Percentiles rank a stretch among this genome's conserved stretches.
Conservation (phyloP, 1,140 invertebrate species). For the Patella vulgata region DNA sequence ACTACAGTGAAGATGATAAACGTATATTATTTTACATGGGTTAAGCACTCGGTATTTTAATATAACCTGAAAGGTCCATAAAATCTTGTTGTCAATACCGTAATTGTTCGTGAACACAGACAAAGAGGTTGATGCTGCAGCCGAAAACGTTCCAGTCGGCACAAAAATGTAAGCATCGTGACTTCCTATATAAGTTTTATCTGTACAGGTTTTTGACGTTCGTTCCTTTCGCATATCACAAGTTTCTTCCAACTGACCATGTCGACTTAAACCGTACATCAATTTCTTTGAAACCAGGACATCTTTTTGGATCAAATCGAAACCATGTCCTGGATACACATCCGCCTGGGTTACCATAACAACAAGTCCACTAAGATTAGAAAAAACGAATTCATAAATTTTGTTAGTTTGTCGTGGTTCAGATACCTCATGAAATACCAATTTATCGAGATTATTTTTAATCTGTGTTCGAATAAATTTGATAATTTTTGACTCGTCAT, state of each 20-base stretch:
- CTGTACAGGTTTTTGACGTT: constrained; percentile 1
- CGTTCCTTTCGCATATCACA: constrained; percentile 7
- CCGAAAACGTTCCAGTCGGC: neutral
- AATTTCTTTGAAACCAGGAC: neutral
- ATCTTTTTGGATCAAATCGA: neutral
- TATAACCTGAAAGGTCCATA: constrained; percentile 1
- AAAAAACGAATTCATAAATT: constrained; percentile 2
- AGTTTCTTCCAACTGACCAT: constrained; percentile 4
- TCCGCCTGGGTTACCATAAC: constrained; percentile 7
- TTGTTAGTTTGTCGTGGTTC: neutral
- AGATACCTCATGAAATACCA: neutral
- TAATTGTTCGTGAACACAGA: neutral
- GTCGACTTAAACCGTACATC: constrained; percentile 3
- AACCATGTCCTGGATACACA: constrained; percentile 6
- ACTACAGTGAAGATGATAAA: constrained; percentile 8
- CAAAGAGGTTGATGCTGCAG: neutral
- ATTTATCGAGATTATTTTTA: neutral
- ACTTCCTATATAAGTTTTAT: neutral
- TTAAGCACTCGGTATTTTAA: constrained; percentile 4
- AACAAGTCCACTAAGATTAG: neutral
- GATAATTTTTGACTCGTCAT: neutral
- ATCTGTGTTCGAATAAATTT: neutral
- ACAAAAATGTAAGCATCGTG: constrained; percentile 11
- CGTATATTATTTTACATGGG: constrained; percentile 8
- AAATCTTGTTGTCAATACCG: constrained; percentile 4